phyloP scores from a whole-genome alignment of 2,888 invertebrate species.

The Pseudoips prasinana region DNA sequence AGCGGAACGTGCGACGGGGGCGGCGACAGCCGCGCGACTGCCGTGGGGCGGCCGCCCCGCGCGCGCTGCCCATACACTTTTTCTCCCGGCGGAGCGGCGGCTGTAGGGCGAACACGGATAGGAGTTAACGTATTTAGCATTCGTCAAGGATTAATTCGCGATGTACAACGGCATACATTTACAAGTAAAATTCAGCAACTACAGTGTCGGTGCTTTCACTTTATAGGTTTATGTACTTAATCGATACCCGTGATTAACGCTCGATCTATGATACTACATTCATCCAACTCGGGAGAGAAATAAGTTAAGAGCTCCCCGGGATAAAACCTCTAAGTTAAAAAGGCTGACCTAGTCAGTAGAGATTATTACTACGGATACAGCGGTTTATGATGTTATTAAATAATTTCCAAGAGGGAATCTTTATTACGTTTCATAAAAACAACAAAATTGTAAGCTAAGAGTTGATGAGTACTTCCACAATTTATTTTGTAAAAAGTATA shows the following conservation, averaged over 20 bases:
- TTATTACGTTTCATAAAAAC: conserved; percentile 20
- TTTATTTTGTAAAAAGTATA: conserved; percentile 26
- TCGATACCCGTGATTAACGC: conserved; percentile 14
- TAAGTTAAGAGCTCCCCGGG: no score
- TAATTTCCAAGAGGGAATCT: conserved; percentile 12
- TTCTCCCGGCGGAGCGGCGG: conserved; percentile 14
- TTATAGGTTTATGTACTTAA: conserved; percentile 16
- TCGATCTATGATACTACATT: no score
- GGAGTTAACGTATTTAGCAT: conserved; percentile 34
- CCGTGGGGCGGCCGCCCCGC: conserved; percentile 20
- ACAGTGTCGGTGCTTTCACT: conserved; percentile 7
- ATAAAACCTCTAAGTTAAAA: no score
- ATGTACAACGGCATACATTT: conserved; percentile 30
- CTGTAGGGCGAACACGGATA: no score
- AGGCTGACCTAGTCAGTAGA: no score
- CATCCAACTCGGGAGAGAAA: no score
- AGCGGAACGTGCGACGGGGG: conserved; percentile 19
- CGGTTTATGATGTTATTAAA: conserved; percentile 10
- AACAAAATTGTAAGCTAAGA: conserved; percentile 13
- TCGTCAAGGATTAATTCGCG: conserved; percentile 29
- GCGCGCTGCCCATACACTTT: conserved; percentile 20
- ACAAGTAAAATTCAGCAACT: conserved; percentile 17
- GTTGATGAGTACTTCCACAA: conserved; percentile 19
- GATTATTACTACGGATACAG: background rate
- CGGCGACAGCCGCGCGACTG: conserved; percentile 64